Conservation (phyloP, 2,888 invertebrate species). For the Leistus spinibarbis region DNA sequence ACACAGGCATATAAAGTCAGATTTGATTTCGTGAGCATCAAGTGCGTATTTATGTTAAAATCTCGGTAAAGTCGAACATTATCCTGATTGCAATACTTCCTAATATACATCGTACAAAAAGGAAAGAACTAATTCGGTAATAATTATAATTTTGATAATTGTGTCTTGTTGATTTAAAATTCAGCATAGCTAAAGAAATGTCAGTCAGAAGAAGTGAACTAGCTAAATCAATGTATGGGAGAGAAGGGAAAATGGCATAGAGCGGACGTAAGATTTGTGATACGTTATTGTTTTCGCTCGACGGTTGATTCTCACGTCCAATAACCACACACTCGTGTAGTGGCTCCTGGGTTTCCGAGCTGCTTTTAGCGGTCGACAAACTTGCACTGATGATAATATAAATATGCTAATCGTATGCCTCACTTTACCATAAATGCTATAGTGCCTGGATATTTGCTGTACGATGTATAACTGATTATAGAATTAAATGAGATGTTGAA, state of each 20-base stretch:
- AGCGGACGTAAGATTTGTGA: constrained; percentile 8
- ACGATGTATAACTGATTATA: neutral
- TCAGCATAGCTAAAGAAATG: neutral
- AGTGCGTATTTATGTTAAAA: too few relatives aligned
- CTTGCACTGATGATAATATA: constrained; percentile 34
- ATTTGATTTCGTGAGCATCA: too few relatives aligned
- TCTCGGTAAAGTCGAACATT: too few relatives aligned
- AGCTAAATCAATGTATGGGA: neutral
- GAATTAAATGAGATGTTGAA: neutral
- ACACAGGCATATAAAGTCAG: too few relatives aligned
- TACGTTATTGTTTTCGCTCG: constrained; percentile 31
- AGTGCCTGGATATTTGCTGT: neutral
- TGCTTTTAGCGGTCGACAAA: constrained; percentile 9
- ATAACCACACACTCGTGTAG: constrained; percentile 20
- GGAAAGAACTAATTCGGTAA: too few relatives aligned
- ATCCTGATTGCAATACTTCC: too few relatives aligned
- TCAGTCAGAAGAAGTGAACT: neutral
- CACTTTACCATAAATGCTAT: neutral
- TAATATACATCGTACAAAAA: too few relatives aligned
- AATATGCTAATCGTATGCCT: constrained; percentile 34
- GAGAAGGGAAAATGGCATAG: neutral
- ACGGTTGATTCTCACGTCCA: constrained; percentile 10
- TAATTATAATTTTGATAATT: too few relatives aligned
- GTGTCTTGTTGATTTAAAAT: too few relatives aligned
- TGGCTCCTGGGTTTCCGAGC: neutral